Percentiles rank a stretch among this genome's conserved stretches.
These are phyloP conservation scores for Peromyscus californicus DNA, from an alignment of 2,113 vertebrate species.

Conservation along the genomic window DNA sequence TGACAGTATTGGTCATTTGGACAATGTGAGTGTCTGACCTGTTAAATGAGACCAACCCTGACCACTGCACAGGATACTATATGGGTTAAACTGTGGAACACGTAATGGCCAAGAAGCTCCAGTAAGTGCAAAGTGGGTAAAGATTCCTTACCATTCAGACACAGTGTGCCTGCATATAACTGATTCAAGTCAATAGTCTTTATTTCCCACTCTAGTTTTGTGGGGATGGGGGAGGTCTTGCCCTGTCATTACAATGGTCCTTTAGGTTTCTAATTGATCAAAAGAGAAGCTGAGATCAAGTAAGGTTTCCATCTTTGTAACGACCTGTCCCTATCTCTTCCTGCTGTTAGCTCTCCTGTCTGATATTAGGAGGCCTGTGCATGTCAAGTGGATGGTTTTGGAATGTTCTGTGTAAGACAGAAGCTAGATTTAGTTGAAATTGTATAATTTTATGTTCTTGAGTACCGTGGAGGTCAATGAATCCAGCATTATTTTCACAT, in stretches of 20 bases:
- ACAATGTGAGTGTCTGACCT: not conserved
- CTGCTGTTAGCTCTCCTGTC: not conserved
- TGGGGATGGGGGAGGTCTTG: not conserved
- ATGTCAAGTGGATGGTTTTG: not conserved
- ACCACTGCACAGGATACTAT: not conserved
- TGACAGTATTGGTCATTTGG: too few species aligned
- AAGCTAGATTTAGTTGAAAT: not conserved
- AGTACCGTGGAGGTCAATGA: not conserved
- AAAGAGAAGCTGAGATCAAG: slow-evolving; percentile 1
- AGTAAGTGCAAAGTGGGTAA: not conserved
- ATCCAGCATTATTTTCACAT: not conserved
- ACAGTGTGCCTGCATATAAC: not conserved
- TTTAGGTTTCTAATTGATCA: not conserved
- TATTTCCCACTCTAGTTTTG: not conserved
- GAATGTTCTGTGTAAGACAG: not conserved
- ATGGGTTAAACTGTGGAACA: not conserved
- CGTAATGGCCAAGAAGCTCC: not conserved
- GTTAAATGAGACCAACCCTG: not conserved
- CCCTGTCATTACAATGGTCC: not conserved
- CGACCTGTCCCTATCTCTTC: not conserved
- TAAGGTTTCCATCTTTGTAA: not conserved
- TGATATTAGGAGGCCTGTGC: not conserved
- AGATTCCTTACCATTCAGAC: not conserved
- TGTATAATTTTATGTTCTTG: not conserved
- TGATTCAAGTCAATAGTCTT: not conserved